Conservation (phyloP, 2,113 vertebrate species). For the Leptobrachium ailaonicum region DNA sequence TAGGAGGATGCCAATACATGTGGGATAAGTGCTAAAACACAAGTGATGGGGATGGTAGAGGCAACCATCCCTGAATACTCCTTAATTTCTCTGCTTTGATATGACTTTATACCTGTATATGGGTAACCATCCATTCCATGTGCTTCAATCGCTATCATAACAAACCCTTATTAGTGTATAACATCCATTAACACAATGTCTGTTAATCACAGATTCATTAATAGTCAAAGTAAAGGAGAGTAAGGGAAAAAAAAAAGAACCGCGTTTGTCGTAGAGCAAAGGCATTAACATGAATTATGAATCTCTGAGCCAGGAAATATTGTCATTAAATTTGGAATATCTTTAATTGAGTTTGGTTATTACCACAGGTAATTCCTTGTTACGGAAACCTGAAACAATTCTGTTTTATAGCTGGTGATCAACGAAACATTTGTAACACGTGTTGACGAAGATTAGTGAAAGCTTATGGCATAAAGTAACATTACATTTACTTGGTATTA, state of each 20-base stretch:
- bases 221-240: not conserved
- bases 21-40: too few species aligned
- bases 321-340: not conserved
- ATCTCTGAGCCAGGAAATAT: not conserved
- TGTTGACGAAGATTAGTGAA: constrained; percentile 4
- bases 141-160: not conserved
- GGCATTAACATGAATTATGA: constrained; percentile 9
- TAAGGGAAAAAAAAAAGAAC: not conserved
- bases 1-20: too few species aligned
- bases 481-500: not conserved
- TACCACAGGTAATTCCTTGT: constrained; percentile 17
- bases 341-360: constrained; percentile 6
- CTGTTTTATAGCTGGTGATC: constrained; percentile 23
- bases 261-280: not conserved
- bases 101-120: too few species aligned
- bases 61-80: too few species aligned
- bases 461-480: not conserved
- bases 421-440: constrained; percentile 14
- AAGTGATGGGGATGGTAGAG: too few species aligned
- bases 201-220: not conserved
- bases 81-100: too few species aligned
- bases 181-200: not conserved
- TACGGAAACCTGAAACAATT: constrained; percentile 5
- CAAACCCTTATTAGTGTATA: not conserved
- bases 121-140: not conserved